Percentiles rank a stretch among this genome's conserved stretches.
Evolutionary conservation across 2,888 invertebrate species (phyloP).

Genomic region (Teleogryllus oceanicus): DNA sequence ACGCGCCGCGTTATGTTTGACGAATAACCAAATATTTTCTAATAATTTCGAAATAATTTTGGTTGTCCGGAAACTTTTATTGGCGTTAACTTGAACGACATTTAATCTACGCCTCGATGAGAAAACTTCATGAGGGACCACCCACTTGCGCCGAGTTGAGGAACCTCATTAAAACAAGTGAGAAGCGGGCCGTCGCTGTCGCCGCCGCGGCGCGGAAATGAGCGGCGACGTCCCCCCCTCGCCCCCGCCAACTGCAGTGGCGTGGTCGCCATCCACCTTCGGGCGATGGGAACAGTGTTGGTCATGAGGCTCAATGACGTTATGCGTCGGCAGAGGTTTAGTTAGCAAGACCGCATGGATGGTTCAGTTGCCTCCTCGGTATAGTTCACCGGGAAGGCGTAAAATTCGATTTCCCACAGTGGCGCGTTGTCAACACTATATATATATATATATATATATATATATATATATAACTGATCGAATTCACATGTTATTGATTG

Average conservation of each 20-base stretch:
- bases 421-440: too few species aligned
- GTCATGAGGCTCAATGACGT: too few species aligned
- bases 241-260: neutral
- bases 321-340: too few species aligned
- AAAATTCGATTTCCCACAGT: too few species aligned
- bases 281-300: too few species aligned
- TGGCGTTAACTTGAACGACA: neutral
- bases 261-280: too few species aligned
- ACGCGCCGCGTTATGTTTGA: neutral
- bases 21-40: neutral
- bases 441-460: too few species aligned
- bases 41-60: neutral
- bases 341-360: too few species aligned
- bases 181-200: neutral
- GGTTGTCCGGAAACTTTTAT: slow-evolving; percentile 7
- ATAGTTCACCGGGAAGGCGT: too few species aligned
- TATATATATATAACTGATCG: too few species aligned
- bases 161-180: slow-evolving; percentile 18
- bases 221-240: neutral
- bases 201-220: neutral
- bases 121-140: neutral
- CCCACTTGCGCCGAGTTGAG: neutral
- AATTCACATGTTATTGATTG: too few species aligned
- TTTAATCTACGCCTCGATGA: slow-evolving; percentile 10
- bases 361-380: too few species aligned